phyloP scores from a whole-genome alignment of 2,113 vertebrate genomes.

The Aptenodytes patagonicus region DNA sequence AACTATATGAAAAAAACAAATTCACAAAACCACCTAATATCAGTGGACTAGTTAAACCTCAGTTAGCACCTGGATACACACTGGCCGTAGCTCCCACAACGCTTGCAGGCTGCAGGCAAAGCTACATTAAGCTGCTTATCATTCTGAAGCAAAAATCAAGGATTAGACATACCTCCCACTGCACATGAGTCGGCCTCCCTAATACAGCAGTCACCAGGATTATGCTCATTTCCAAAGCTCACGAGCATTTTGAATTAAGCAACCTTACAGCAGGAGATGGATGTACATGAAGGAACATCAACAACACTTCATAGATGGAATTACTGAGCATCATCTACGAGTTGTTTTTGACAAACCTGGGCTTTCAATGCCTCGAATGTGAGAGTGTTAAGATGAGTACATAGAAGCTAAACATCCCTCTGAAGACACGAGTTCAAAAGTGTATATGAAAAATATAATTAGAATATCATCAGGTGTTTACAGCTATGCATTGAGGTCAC shows the following conservation, averaged over 20 bases:
- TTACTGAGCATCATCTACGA: neutral
- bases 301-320: neutral
- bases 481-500: neutral
- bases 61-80: neutral
- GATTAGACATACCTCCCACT: neutral
- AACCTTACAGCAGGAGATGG: neutral
- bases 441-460: neutral
- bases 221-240: neutral
- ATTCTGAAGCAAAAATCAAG: neutral
- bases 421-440: neutral
- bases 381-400: neutral
- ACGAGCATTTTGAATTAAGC: neutral
- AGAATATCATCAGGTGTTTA: neutral
- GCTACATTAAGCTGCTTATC: slow-evolving; percentile 12
- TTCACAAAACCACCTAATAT: neutral
- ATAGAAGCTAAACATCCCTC: neutral
- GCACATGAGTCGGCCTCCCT: neutral
- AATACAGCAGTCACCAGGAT: neutral
- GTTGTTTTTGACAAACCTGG: neutral
- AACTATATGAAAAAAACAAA: neutral
- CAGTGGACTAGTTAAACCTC: neutral
- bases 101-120: neutral
- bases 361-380: neutral
- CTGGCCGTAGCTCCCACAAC: neutral
- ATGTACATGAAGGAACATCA: neutral